A percentile compares a stretch with the other conserved stretches of the same genome.
Conservation (phyloP, 2,888 invertebrate genomes). For the Nomada ferruginata region DNA sequence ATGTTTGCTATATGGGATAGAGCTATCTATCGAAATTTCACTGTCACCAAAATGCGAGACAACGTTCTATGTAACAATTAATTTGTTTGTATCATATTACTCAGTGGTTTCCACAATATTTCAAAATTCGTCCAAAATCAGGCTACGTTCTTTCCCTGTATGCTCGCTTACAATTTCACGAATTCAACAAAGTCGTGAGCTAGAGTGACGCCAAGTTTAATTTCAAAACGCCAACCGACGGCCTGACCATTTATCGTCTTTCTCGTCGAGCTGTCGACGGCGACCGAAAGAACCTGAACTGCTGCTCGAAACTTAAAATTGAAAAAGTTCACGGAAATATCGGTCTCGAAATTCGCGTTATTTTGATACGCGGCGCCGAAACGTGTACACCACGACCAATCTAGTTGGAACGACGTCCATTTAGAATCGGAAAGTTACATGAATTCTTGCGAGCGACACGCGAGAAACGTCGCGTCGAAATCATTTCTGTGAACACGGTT, state of each 20-base stretch:
- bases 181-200: background rate
- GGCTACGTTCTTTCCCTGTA: background rate
- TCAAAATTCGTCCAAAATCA: background rate
- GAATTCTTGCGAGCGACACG: slow-evolving; percentile 2
- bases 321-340: slow-evolving; percentile 47
- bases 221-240: slow-evolving; percentile 10
- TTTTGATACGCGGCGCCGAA: slow-evolving; percentile 31
- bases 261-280: slow-evolving; percentile 6
- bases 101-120: background rate
- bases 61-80: too few species aligned
- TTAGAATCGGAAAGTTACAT: slow-evolving; percentile 11
- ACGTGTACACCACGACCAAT: slow-evolving; percentile 18
- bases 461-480: background rate
- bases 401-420: slow-evolving; percentile 2
- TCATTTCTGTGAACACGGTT: background rate
- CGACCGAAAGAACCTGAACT: slow-evolving; percentile 21
- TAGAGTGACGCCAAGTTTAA: slow-evolving; percentile 30
- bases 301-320: slow-evolving; percentile 44
- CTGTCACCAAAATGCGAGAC: too few species aligned
- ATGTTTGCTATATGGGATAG: too few species aligned
- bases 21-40: too few species aligned
- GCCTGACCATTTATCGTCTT: slow-evolving; percentile 34
- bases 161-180: slow-evolving; percentile 8
- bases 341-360: slow-evolving; percentile 45
- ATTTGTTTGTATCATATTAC: too few species aligned